These are phyloP conservation scores for Gymnothorax reevesii DNA, from an alignment of 2,797 vertebrate genomes.

Conservation along the genomic window DNA sequence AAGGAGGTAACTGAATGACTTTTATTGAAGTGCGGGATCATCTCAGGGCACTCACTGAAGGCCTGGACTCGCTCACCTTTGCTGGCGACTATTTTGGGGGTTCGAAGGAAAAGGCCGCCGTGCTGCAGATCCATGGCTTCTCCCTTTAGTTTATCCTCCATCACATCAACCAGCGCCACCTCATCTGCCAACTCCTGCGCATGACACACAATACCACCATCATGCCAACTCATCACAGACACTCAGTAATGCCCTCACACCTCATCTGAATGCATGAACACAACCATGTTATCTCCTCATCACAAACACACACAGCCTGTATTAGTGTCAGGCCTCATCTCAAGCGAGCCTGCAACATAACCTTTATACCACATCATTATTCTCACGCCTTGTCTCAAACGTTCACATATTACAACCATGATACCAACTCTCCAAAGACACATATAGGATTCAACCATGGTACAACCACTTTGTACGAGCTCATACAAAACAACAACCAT, in stretches of 20 bases:
- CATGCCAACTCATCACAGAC: not conserved
- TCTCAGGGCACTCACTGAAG: not conserved
- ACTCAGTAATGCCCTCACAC: not conserved
- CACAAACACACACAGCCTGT: not conserved
- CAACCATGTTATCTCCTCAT: not conserved
- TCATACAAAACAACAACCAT: not conserved
- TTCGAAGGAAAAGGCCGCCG: slow-evolving; percentile 92
- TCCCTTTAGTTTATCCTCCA: slow-evolving; percentile 95
- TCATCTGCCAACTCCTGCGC: slow-evolving; percentile 91
- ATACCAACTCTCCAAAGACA: no score
- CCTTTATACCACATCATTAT: no score
- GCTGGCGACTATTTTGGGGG: slow-evolving; percentile 88
- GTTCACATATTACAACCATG: no score
- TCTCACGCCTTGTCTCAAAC: no score
- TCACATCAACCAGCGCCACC: slow-evolving; percentile 92
- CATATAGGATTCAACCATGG: no score
- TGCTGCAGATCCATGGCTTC: slow-evolving; percentile 96
- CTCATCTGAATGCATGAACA: not conserved
- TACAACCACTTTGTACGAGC: not conserved
- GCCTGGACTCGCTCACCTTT: slow-evolving; percentile 77
- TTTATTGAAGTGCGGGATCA: not conserved
- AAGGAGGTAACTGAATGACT: not conserved
- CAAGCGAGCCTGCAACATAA: no score
- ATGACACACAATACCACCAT: slow-evolving; percentile 2
- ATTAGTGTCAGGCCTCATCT: no score